Percentiles rank a stretch among this genome's conserved stretches.
These are phyloP conservation scores for Artemisiospiza belli DNA, from an alignment of 2,113 vertebrate species.

Conservation along the genomic window DNA sequence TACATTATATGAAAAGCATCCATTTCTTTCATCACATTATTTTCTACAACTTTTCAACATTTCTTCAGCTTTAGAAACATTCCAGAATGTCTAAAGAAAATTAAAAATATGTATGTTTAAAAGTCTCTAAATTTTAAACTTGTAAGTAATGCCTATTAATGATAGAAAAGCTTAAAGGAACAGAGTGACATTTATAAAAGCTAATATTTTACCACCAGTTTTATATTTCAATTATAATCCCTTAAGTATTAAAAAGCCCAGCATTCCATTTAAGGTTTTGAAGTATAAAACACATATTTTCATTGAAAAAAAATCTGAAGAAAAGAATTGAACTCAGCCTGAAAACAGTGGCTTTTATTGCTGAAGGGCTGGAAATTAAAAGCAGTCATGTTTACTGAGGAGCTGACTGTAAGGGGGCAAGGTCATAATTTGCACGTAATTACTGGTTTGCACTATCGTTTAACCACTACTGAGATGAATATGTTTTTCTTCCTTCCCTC, in stretches of 20 bases:
- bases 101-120: background rate
- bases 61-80: background rate
- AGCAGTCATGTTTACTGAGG: slow-evolving; percentile 30
- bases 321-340: background rate
- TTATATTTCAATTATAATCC: background rate
- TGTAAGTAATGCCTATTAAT: background rate
- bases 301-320: background rate
- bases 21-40: background rate
- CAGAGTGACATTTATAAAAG: background rate
- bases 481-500: slow-evolving; percentile 49
- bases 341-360: slow-evolving; percentile 16
- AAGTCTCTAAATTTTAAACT: background rate
- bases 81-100: background rate
- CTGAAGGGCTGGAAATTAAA: slow-evolving; percentile 18
- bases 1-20: background rate
- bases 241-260: background rate
- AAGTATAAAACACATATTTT: background rate
- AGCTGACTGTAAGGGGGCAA: slow-evolving; percentile 38
- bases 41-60: background rate
- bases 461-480: slow-evolving; percentile 59
- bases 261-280: background rate
- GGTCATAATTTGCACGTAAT: slow-evolving; percentile 61
- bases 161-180: background rate
- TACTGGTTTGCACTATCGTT: slow-evolving; percentile 57
- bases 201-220: background rate